phyloP scores from a whole-genome alignment of 2,888 invertebrate genomes.

The Bombylius discolor region DNA sequence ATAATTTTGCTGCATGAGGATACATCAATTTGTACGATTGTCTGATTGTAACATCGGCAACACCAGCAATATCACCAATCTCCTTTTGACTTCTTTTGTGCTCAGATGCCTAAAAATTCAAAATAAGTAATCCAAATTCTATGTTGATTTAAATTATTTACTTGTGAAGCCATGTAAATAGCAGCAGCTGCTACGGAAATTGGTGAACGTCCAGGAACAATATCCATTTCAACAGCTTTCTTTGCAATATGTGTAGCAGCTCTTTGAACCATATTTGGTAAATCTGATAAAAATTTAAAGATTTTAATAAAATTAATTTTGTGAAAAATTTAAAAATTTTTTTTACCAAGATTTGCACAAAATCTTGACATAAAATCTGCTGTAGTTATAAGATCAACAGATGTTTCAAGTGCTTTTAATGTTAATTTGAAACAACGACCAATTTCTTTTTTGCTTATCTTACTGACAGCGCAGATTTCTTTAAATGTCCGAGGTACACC shows the following conservation, averaged over 20 bases:
- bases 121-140: neutral
- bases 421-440: slow-evolving; percentile 97
- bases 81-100: slow-evolving; percentile 95
- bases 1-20: slow-evolving; percentile 80
- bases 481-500: slow-evolving; percentile 98
- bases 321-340: neutral
- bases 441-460: slow-evolving; percentile 98
- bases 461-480: slow-evolving; percentile 98
- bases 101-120: slow-evolving; percentile 60
- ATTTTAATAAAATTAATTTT: neutral
- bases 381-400: slow-evolving; percentile 93
- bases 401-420: slow-evolving; percentile 89
- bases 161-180: slow-evolving; percentile 98
- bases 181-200: slow-evolving; percentile 98
- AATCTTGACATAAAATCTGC: slow-evolving; percentile 99
- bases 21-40: slow-evolving; percentile 97
- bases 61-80: slow-evolving; percentile 96
- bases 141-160: slow-evolving; percentile 23
- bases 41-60: slow-evolving; percentile 94
- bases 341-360: slow-evolving; percentile 76
- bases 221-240: slow-evolving; percentile 91
- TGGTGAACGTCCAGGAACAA: slow-evolving; percentile 94
- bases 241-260: slow-evolving; percentile 95
- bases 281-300: slow-evolving; percentile 20
- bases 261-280: slow-evolving; percentile 77